These are phyloP conservation scores for Spodoptera litura DNA, from an alignment of 1,140 invertebrate genomes.

Conservation along the genomic window DNA sequence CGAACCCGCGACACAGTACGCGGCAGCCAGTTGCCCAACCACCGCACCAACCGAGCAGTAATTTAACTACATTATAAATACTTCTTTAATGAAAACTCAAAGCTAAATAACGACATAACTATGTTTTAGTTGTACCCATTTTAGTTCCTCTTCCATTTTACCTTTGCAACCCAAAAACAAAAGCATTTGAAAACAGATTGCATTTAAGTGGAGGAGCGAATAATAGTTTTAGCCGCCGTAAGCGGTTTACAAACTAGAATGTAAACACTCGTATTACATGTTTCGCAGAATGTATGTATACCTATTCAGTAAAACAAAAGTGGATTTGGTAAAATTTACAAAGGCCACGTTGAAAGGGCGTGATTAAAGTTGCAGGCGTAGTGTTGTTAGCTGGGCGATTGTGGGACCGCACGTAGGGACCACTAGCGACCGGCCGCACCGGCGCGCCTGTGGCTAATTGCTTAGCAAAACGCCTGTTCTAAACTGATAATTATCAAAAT, in stretches of 20 bases:
- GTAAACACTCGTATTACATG: constrained; percentile 23
- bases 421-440: neutral
- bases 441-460: constrained; percentile 49
- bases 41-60: no score
- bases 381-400: constrained; percentile 14
- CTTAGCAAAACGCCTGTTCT: constrained; percentile 46
- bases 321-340: constrained; percentile 43
- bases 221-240: constrained; percentile 33
- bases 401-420: constrained; percentile 30
- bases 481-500: constrained; percentile 57
- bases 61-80: no score
- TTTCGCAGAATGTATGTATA: constrained; percentile 9
- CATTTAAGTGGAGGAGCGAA: constrained; percentile 10
- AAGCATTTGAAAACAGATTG: constrained; percentile 26
- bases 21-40: no score
- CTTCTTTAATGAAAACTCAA: no score
- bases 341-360: constrained; percentile 26
- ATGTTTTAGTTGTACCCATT: no score
- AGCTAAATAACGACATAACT: no score
- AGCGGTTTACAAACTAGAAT: constrained; percentile 43
- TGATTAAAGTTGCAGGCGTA: constrained; percentile 37
- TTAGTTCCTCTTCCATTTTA: neutral
- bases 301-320: constrained; percentile 29
- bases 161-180: neutral
- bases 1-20: no score